Evolutionary conservation across 2,888 invertebrate genomes (phyloP), one percentile per base, ranked within the genome.

Genomic region (Drosophila acutilabella): DNA sequence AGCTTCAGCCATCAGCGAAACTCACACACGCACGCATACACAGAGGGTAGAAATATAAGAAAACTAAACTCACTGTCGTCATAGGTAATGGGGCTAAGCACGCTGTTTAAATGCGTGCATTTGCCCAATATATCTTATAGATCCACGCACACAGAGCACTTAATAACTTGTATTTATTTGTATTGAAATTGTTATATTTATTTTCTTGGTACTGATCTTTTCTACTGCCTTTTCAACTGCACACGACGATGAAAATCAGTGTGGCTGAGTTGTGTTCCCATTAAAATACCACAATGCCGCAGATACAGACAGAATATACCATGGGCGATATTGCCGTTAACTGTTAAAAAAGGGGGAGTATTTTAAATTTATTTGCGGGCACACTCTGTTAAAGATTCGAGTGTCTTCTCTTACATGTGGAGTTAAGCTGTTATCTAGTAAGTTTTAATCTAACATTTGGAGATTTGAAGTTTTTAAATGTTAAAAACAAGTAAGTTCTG

Each of bases 11-110:
- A 85, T 74, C 74, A 82, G 78, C 66, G 67, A 87, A 84, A 72
- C 81, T 68, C 71, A 89, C 80, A 67, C 85, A 83, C 79, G 54
- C 70, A 84, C 74, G 58, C 67, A 78, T 41, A 64, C 56, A 78
- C 47, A 67, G 56, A 74, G 59, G 58, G 75, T 69, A 75, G 71
- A 78, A 67, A 45, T 60, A 54, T 48, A 74, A 58, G 67, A 79
- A 75, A 75, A 79, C 75, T 74, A 80, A 83, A 83, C 82, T 83
- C 89, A 83, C 82, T 89, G 89, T 83, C 81, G 89, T 83, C 82
- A 83, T 83, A 87, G 78, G 69, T 78, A 71, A 67, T 62, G n/a
- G 41, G 40, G 54, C 59, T 85, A 61, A 70, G 75, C 89, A 87
- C 88, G 74, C 72, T 54, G 45, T 38, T 67, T 65, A 26, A 40